Conservation (phyloP, 2,888 invertebrate genomes). For the Pachydiplax longipennis region DNA sequence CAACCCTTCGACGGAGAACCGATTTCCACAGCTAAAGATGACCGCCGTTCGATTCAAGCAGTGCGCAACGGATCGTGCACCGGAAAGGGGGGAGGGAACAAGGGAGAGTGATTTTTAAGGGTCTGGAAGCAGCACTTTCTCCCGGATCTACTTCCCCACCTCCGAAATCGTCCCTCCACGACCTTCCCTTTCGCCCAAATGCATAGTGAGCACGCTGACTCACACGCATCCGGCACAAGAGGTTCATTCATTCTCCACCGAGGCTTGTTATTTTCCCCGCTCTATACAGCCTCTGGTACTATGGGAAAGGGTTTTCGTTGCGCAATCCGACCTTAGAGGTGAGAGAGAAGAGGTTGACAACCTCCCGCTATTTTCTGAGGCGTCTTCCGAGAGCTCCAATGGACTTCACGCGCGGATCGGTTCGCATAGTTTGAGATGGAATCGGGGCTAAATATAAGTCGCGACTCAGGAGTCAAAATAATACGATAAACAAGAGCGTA, state of each 20-base stretch:
- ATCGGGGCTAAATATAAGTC: too few species aligned
- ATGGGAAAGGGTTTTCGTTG: not conserved
- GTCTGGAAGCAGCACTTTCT: conserved; percentile 1
- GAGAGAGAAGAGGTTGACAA: not conserved
- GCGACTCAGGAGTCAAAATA: too few species aligned
- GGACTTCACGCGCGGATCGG: not conserved
- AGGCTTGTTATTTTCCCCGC: not conserved
- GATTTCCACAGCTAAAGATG: not conserved
- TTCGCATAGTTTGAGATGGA: not conserved
- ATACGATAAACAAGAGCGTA: too few species aligned
- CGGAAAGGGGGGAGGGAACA: not conserved
- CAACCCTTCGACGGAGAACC: not conserved
- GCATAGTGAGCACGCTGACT: not conserved
- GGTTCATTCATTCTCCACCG: not conserved
- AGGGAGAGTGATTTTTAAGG: not conserved
- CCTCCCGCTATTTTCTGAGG: not conserved
- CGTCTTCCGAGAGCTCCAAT: not conserved
- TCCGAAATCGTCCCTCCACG: not conserved
- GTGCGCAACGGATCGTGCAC: not conserved
- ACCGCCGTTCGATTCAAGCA: not conserved
- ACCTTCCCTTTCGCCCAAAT: not conserved
- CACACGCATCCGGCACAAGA: not conserved
- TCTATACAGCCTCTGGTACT: not conserved
- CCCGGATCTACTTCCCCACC: not conserved
- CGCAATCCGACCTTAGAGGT: not conserved